Evolutionary conservation across 2,113 vertebrate genomes (phyloP).

Genomic region (Eira barbara): DNA sequence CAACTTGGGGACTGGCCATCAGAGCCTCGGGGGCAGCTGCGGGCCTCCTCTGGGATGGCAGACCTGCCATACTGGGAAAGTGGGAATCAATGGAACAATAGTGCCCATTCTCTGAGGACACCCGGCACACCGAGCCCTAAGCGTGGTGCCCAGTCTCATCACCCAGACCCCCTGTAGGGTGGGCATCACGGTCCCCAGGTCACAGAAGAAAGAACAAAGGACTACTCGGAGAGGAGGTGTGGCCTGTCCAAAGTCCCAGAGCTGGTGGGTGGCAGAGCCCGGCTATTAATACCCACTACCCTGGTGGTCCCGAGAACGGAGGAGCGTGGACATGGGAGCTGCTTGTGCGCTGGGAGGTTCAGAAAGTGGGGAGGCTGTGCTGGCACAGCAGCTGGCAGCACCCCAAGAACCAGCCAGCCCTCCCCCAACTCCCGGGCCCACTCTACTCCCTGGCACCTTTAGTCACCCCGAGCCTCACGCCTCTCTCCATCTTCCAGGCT

Average conservation of each 20-base stretch:
- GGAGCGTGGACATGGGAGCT: background rate
- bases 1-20: fast-evolving
- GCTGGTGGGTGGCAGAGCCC: background rate
- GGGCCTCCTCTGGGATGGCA: background rate
- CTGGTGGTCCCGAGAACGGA: background rate
- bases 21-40: background rate
- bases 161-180: background rate
- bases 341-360: background rate
- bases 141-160: background rate
- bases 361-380: background rate
- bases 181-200: background rate
- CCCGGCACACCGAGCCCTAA: fast-evolving
- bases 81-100: too few species aligned
- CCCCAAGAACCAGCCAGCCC: background rate
- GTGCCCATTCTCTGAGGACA: background rate
- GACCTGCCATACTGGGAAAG: background rate
- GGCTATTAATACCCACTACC: background rate
- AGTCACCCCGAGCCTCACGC: background rate
- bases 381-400: background rate
- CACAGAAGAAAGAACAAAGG: background rate
- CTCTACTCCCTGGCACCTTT: background rate
- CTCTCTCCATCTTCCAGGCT: background rate
- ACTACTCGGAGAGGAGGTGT: background rate
- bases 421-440: background rate
- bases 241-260: background rate